Percentiles rank a stretch among this genome's conserved stretches.
Evolutionary conservation across 2,797 vertebrate species (phyloP).

Genomic region (Oophaga sylvatica): DNA sequence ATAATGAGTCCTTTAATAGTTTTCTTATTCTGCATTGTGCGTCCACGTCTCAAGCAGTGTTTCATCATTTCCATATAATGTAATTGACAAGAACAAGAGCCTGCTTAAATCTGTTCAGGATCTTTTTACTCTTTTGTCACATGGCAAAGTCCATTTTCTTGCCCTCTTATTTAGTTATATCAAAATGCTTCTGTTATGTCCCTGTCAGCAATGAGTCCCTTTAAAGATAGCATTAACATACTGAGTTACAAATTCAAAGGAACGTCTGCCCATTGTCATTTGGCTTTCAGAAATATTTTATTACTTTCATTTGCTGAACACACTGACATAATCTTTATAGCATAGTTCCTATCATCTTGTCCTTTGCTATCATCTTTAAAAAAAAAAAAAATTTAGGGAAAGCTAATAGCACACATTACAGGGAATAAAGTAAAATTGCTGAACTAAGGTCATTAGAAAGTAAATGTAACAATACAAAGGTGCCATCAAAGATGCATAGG

Average conservation of each 20-base stretch:
- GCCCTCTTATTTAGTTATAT: slow-evolving; percentile 36
- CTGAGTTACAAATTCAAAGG: slow-evolving; percentile 42
- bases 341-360: slow-evolving; percentile 8
- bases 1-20: background rate
- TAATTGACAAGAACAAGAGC: slow-evolving; percentile 39
- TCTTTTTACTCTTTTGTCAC: slow-evolving; percentile 25
- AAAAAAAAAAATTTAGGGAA: slow-evolving; percentile 27
- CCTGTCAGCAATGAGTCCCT: slow-evolving; percentile 20
- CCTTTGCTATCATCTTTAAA: slow-evolving; percentile 31
- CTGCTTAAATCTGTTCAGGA: slow-evolving; percentile 20
- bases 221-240: slow-evolving; percentile 48
- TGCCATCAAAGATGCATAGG: slow-evolving; percentile 14
- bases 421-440: slow-evolving; percentile 26
- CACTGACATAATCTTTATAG: slow-evolving; percentile 47
- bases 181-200: slow-evolving; percentile 6
- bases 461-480: slow-evolving; percentile 22
- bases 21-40: background rate
- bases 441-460: slow-evolving; percentile 34
- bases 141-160: slow-evolving; percentile 17
- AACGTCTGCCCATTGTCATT: slow-evolving; percentile 43
- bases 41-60: background rate
- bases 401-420: slow-evolving; percentile 39
- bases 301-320: slow-evolving; percentile 47
- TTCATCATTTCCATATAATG: background rate
- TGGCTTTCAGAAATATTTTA: slow-evolving; percentile 49